Conservation (phyloP, 2,888 invertebrate species). For the Priocnemis perturbator region DNA sequence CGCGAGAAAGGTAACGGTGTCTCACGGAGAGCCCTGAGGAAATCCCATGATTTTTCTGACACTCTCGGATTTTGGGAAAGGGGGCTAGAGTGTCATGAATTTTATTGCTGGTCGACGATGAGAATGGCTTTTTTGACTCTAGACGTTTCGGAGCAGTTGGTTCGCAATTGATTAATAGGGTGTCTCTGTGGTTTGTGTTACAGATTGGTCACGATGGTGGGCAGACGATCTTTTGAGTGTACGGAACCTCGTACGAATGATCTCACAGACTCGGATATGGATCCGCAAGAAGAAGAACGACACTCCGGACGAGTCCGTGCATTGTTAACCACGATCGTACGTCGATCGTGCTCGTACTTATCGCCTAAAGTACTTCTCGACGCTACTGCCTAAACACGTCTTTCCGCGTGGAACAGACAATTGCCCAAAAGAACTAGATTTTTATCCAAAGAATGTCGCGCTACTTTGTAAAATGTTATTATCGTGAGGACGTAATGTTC, state of each 20-base stretch:
- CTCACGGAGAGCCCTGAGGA: background rate
- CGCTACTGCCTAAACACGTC: conserved; percentile 28
- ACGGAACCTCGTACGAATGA: background rate
- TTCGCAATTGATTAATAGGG: too few species aligned
- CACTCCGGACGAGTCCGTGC: background rate
- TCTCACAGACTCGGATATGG: background rate
- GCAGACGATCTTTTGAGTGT: background rate
- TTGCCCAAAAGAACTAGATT: too few species aligned
- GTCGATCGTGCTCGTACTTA: conserved; percentile 33
- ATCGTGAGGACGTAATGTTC: too few species aligned
- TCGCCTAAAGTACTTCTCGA: conserved; percentile 37
- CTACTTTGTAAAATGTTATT: too few species aligned
- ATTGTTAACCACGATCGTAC: background rate
- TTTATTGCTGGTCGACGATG: too few species aligned
- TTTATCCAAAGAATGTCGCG: too few species aligned
- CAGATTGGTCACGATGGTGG: background rate
- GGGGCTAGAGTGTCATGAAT: too few species aligned
- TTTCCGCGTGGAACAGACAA: conserved; percentile 17
- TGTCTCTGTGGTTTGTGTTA: too few species aligned
- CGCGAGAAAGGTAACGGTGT: conserved; percentile 14
- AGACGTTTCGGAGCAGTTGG: too few species aligned
- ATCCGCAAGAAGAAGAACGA: background rate
- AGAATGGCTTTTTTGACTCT: too few species aligned
- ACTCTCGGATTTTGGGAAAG: too few species aligned
- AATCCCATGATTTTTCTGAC: too few species aligned